Base-by-base conservation (phyloP, 2,113 vertebrate genomes). In the Herpailurus yagouaroundi region DNA sequence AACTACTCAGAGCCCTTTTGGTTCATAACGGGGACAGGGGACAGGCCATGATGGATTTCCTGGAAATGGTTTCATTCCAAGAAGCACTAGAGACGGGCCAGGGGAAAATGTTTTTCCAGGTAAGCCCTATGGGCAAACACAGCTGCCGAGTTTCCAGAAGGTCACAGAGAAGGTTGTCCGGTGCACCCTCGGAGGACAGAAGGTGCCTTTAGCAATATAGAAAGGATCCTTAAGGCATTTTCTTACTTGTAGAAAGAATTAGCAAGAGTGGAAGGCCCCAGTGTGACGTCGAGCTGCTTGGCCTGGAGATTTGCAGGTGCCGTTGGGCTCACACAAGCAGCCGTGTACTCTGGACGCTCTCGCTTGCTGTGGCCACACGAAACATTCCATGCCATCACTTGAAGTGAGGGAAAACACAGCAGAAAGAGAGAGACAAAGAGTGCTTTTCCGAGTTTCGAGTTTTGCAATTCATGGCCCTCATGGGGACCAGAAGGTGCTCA, bases 111-210 rank as follows among this genome's bases (percentile, higher is more conserved):
- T 6, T 10, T 71, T 63, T 29, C 64, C 21, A 2, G 15, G n/a
- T 25, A 16, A 50, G 31, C 33, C 23, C 0, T 7, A 13, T 1
- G 3, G 33, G 41, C 31, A 14, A 27, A 21, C 2, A 23, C 0
- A 1, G 23, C 33, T 13, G 10, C 8, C 36, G 68, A 19, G 48
- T 23, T 7, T 1, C 5, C 3, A 2, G 15, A 27, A 50, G 9
- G 23, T 25, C 19, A 1, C 1, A 23, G 57, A 50, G 45, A 38
- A 38, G 50, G 23, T 3, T 29, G 38, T 3, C 33, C 5, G 1
- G 15, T 36, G 6, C 0, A 13, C 15, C 23, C 33, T 50, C 9
- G 1, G 4, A 1, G 57, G 57, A 3, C 0, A 8, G 21, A 52
- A 50, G 33, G 23, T 23, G 71, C 23, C 9, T 4, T 18, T 8